These are phyloP conservation scores for Abscondita cerata DNA, from an alignment of 2,888 invertebrate species.

Conservation along the genomic window DNA sequence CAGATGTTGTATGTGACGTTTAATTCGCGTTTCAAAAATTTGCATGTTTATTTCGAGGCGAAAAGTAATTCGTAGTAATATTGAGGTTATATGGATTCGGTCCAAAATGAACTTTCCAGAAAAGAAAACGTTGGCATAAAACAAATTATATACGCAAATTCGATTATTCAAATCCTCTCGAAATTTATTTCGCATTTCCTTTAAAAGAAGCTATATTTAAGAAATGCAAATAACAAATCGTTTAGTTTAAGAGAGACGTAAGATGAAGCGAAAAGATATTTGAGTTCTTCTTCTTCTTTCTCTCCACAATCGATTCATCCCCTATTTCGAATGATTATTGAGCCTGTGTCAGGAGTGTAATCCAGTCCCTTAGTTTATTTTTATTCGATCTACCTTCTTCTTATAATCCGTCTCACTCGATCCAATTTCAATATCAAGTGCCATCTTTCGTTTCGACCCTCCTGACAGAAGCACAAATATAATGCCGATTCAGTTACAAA, in stretches of 20 bases:
- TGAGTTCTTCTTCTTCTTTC: slow-evolving; percentile 36
- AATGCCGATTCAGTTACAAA: slow-evolving; percentile 49
- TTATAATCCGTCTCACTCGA: slow-evolving; percentile 28
- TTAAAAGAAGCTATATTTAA: slow-evolving; percentile 49
- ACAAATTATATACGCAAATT: slow-evolving; percentile 55
- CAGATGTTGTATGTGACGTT: slow-evolving; percentile 37
- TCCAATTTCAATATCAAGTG: slow-evolving; percentile 10
- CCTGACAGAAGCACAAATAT: slow-evolving; percentile 40
- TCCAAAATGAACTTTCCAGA: slow-evolving; percentile 44
- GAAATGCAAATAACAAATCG: slow-evolving; percentile 53
- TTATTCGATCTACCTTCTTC: slow-evolving; percentile 38
- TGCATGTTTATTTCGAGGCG: slow-evolving; percentile 24
- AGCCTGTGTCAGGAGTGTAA: slow-evolving; percentile 52
- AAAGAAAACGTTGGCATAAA: slow-evolving; percentile 46
- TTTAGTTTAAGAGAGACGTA: slow-evolving; percentile 37
- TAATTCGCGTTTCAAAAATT: slow-evolving; percentile 36
- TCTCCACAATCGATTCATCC: slow-evolving; percentile 46
- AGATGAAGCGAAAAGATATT: slow-evolving; percentile 41
- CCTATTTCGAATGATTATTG: slow-evolving; percentile 49
- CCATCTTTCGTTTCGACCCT: slow-evolving; percentile 27
- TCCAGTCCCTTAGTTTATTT: slow-evolving; percentile 48
- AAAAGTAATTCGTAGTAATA: background rate
- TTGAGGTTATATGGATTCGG: slow-evolving; percentile 32
- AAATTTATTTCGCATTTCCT: slow-evolving; percentile 54
- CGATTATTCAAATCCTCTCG: slow-evolving; percentile 54